Conservation (phyloP, 2,113 vertebrate genomes). For the Zosterops lateralis region DNA sequence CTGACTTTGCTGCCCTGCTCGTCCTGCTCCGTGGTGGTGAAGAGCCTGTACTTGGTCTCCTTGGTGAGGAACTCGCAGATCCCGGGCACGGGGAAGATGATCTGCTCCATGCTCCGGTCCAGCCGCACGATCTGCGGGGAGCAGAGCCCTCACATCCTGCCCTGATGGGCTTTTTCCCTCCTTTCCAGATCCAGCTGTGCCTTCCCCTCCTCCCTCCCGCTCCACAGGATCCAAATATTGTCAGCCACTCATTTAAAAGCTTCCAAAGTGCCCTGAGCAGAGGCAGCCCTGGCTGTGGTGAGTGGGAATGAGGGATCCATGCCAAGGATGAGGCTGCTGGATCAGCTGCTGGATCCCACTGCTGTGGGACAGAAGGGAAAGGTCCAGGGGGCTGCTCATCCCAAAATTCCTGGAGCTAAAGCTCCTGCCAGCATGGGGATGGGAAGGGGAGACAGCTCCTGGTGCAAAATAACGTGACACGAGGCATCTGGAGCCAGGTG, state of each 20-base stretch:
- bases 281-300: background rate
- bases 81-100: constrained; percentile 91
- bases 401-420: background rate
- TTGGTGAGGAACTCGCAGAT: constrained; percentile 95
- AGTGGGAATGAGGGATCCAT: background rate
- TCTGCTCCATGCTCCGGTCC: constrained; percentile 98
- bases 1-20: constrained; percentile 99
- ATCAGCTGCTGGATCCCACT: background rate
- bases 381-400: background rate
- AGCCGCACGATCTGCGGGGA: constrained; percentile 87
- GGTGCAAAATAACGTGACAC: rapidly evolving
- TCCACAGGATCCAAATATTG: background rate
- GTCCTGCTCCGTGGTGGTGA: constrained; percentile 95
- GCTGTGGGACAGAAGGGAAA: background rate
- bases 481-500: background rate
- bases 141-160: background rate
- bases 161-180: background rate
- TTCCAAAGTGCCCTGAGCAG: background rate
- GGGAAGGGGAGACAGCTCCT: background rate
- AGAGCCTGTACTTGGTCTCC: constrained; percentile 91
- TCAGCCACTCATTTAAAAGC: rapidly evolving
- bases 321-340: background rate
- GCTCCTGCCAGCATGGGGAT: background rate
- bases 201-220: background rate
- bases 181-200: background rate